A percentile compares a stretch with the other conserved stretches of the same genome.
phyloP scores from a whole-genome alignment of 37 sponge, comb jelly and placozoan species.

The Halichondria panicea region DNA sequence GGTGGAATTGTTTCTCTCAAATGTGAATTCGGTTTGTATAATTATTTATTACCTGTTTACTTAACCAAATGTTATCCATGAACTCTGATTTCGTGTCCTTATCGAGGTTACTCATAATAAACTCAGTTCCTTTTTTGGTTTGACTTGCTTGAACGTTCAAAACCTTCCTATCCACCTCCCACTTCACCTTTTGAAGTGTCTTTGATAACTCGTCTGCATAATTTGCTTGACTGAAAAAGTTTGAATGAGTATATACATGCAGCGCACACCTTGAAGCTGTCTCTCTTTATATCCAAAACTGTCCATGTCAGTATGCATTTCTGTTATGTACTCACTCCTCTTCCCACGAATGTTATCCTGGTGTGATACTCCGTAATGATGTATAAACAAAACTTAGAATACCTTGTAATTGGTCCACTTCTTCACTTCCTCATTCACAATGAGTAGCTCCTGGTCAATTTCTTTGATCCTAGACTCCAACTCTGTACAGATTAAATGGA shows the following conservation, averaged over 20 bases:
- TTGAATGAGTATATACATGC: background rate
- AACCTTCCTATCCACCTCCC: conserved; percentile 1
- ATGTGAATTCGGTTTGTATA: background rate
- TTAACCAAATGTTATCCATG: conserved; percentile 63
- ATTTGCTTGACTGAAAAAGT: background rate
- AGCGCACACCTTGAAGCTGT: conserved; percentile 15
- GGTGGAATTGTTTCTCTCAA: background rate
- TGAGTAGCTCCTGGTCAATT: conserved; percentile 1
- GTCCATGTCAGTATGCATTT: conserved; percentile 47
- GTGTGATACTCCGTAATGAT: background rate
- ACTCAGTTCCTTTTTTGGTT: too few relatives aligned
- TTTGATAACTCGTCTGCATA: conserved; percentile 1
- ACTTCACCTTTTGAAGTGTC: background rate
- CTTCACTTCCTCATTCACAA: background rate
- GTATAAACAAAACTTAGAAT: background rate
- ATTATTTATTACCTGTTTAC: conserved; percentile 30
- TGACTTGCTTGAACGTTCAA: too few relatives aligned
- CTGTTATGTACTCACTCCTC: conserved; percentile 12
- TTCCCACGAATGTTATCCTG: conserved; percentile 41
- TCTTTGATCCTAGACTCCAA: background rate
- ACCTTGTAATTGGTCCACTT: conserved; percentile 17
- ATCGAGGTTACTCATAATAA: conserved; percentile 26
- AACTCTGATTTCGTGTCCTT: conserved; percentile 31
- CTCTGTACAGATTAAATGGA: too few relatives aligned
- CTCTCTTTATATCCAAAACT: conserved; percentile 18